These are phyloP conservation scores for Bubalus kerabau DNA, from an alignment of 2,113 vertebrate genomes.

Conservation along the genomic window DNA sequence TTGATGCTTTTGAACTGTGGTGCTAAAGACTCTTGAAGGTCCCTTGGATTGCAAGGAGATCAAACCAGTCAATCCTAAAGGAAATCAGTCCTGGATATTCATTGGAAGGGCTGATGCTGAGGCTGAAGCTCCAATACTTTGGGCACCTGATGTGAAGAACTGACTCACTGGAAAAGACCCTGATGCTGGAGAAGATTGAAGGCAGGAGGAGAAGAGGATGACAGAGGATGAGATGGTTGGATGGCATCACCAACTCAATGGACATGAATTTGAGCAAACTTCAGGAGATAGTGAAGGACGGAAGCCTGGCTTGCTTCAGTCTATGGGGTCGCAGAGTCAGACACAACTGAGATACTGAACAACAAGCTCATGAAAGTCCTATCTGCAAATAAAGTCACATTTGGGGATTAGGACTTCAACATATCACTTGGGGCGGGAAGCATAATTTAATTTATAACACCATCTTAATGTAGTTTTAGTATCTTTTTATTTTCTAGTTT, in stretches of 20 bases:
- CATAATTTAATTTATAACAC: background rate
- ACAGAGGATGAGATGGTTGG: background rate
- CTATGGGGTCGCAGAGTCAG: background rate
- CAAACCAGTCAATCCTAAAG: background rate
- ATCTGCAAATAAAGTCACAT: background rate
- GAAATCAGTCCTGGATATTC: background rate
- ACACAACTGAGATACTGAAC: background rate
- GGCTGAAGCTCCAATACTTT: background rate
- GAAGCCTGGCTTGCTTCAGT: background rate
- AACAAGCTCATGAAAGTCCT: background rate
- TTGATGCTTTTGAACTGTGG: background rate
- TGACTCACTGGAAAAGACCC: background rate
- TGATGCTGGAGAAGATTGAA: background rate
- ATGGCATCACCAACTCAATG: background rate
- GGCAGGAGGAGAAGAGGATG: background rate
- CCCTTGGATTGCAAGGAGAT: background rate
- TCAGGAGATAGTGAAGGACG: background rate
- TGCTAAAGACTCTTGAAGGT: background rate
- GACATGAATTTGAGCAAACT: background rate
- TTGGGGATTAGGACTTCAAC: background rate
- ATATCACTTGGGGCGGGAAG: background rate
- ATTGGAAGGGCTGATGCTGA: background rate
- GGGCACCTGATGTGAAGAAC: background rate
- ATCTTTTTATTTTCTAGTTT: slow-evolving; percentile 8
- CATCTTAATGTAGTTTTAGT: background rate